These are phyloP conservation scores for Formica selysi DNA, from an alignment of 1,140 invertebrate genomes.

Conservation along the genomic window DNA sequence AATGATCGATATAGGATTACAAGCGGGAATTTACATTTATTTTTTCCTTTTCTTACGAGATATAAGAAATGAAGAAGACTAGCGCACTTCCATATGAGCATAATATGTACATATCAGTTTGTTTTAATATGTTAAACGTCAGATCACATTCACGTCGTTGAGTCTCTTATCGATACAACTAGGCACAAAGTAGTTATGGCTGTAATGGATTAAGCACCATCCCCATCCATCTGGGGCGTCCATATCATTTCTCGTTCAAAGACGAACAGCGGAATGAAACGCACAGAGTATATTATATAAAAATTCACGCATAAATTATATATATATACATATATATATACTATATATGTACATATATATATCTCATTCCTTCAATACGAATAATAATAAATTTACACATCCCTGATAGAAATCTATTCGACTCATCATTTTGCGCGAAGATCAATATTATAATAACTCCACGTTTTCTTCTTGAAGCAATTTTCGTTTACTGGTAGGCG, in stretches of 20 bases:
- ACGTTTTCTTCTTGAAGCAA: background rate
- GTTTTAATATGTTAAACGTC: conserved; percentile 2
- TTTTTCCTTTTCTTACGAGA: background rate
- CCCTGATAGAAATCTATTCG: background rate
- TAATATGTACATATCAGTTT: conserved; percentile 15
- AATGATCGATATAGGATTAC: background rate
- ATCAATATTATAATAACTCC: background rate
- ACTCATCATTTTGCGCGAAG: background rate
- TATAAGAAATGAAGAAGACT: background rate
- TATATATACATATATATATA: no score
- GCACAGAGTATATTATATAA: background rate
- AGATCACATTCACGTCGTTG: background rate
- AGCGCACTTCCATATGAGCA: background rate
- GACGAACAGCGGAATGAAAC: background rate
- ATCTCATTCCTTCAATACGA: no score
- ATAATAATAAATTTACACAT: no score
- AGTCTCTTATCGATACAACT: background rate
- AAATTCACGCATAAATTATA: background rate
- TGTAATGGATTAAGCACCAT: background rate
- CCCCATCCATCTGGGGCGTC: background rate
- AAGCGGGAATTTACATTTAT: background rate
- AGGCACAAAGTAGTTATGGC: background rate
- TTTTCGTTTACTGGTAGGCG: background rate
- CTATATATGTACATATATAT: no score
- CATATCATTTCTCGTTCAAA: background rate